Evolutionary conservation across 2,888 invertebrate genomes (phyloP).

Genomic region (Clostera curtula): DNA sequence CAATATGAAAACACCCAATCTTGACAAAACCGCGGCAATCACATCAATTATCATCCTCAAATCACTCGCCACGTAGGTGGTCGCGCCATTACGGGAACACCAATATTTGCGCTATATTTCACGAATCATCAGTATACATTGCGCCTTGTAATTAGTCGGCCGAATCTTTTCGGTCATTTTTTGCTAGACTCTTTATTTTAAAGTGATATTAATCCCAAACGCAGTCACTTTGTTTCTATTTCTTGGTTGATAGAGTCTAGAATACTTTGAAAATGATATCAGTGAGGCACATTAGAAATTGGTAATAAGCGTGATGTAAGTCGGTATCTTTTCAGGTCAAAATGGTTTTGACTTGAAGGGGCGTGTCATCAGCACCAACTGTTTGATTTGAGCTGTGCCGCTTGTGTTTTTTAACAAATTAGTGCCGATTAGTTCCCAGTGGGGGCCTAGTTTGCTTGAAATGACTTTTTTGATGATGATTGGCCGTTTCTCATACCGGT

Average conservation of each 20-base stretch:
- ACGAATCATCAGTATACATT: conserved; percentile 28
- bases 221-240: too few species aligned
- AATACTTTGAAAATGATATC: conserved; percentile 2
- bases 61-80: conserved; percentile 35
- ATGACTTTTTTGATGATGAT: conserved; percentile 36
- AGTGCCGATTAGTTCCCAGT: conserved; percentile 39
- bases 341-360: conserved; percentile 23
- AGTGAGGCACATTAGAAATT: conserved; percentile 2
- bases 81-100: conserved; percentile 33
- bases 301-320: conserved; percentile 22
- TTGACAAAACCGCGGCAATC: not conserved
- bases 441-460: conserved; percentile 25
- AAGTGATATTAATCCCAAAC: too few species aligned
- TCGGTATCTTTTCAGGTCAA: conserved; percentile 34
- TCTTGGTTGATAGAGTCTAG: too few species aligned
- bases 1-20: too few species aligned
- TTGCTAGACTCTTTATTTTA: conserved; percentile 14
- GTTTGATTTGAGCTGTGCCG: conserved; percentile 38
- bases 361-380: conserved; percentile 27
- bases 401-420: conserved; percentile 49
- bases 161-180: conserved; percentile 37
- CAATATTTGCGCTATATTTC: conserved; percentile 49
- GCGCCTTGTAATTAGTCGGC: conserved; percentile 47
- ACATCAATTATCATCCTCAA: conserved; percentile 13
- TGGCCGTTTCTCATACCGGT: conserved; percentile 26